Percentiles rank a stretch among this genome's conserved stretches.
Conservation (phyloP, 1,140 invertebrate genomes). For the Apocrypta bakeri region DNA sequence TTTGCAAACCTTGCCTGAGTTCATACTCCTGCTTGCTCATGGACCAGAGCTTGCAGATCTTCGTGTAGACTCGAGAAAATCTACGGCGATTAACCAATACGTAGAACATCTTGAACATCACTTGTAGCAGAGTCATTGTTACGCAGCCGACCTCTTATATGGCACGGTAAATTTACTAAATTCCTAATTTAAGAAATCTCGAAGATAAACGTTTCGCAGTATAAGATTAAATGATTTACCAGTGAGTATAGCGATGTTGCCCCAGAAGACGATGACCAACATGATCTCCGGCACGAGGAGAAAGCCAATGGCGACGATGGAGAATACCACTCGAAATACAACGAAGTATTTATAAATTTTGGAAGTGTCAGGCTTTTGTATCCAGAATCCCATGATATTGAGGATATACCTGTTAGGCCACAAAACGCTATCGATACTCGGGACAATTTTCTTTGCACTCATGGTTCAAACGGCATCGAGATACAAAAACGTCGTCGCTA, state of each 20-base stretch:
- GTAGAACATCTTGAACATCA: constrained; percentile 54
- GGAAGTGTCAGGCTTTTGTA: constrained; percentile 13
- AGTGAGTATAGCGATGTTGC: constrained; percentile 19
- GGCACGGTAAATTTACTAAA: not conserved
- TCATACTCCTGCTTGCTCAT: constrained; percentile 24
- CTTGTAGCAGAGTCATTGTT: constrained; percentile 43
- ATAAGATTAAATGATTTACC: not conserved
- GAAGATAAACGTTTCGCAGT: too few species aligned
- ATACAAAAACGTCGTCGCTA: not conserved
- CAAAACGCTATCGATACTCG: constrained; percentile 7
- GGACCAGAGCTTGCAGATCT: constrained; percentile 48
- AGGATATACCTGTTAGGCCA: constrained; percentile 21
- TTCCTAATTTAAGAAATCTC: too few species aligned
- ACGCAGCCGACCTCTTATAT: constrained; percentile 46
- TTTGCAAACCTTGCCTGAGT: constrained; percentile 8
- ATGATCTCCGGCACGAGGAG: constrained; percentile 22
- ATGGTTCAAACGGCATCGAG: not conserved
- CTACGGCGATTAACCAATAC: constrained; percentile 25
- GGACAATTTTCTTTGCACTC: not conserved
- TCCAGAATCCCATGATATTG: constrained; percentile 20
- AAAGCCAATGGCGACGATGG: not conserved
- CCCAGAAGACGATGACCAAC: constrained; percentile 10
- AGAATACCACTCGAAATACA: constrained; percentile 8
- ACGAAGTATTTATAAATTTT: constrained; percentile 18
- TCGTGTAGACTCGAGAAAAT: constrained; percentile 30